Percentiles rank a stretch among this genome's conserved stretches.
Conservation (phyloP, 2,888 invertebrate genomes). For the Bellardia bayeri region DNA sequence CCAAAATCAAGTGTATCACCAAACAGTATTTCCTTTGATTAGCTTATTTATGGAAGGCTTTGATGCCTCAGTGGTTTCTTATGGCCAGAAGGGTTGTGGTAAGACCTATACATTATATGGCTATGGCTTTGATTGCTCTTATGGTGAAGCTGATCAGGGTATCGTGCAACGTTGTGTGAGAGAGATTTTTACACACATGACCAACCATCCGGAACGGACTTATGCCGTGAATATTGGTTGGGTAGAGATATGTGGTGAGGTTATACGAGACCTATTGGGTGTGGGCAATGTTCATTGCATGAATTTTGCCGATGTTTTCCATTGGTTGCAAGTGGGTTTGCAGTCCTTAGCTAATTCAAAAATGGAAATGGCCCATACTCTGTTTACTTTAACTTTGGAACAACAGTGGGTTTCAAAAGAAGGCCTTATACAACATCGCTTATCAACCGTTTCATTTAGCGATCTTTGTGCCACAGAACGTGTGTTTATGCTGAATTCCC, state of each 20-base stretch:
- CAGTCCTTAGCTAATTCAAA: constrained; percentile 84
- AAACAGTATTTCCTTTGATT: constrained; percentile 88
- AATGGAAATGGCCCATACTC: constrained; percentile 85
- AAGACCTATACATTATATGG: constrained; percentile 91
- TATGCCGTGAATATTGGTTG: constrained; percentile 89
- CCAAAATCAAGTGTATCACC: constrained; percentile 87
- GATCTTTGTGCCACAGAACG: constrained; percentile 87
- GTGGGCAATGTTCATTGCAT: constrained; percentile 86
- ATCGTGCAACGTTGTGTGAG: constrained; percentile 89
- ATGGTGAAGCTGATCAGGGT: constrained; percentile 88
- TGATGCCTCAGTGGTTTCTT: constrained; percentile 90
- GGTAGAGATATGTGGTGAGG: constrained; percentile 90
- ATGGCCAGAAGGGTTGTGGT: constrained; percentile 88
- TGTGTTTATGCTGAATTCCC: constrained; percentile 84
- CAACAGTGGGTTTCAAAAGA: constrained; percentile 90
- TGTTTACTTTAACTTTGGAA: constrained; percentile 90
- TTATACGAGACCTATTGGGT: constrained; percentile 86
- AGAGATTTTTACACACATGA: constrained; percentile 88
- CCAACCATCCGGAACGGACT: constrained; percentile 87
- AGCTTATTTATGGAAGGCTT: constrained; percentile 89
- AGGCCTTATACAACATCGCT: constrained; percentile 88
- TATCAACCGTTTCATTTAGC: constrained; percentile 90
- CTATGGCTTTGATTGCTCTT: constrained; percentile 87
- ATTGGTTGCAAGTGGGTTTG: constrained; percentile 89
- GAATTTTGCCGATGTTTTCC: constrained; percentile 88